Conservation (phyloP, 1,140 invertebrate genomes). For the Rhagoletis pomonella region DNA sequence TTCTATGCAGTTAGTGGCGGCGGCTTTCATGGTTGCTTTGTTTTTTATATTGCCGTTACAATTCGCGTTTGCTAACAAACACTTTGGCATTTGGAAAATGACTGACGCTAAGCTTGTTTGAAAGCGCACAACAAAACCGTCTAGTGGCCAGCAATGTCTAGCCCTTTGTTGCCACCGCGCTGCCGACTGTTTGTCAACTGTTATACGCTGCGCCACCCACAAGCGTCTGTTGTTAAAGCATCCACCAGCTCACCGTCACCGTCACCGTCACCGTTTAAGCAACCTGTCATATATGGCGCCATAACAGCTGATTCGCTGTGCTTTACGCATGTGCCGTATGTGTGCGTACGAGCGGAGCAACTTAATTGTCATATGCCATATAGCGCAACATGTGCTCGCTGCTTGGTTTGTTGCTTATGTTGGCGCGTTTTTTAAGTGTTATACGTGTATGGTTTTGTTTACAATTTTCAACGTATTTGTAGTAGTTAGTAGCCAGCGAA, state of each 20-base stretch:
- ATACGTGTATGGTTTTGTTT: conserved; percentile 16
- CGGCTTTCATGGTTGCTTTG: not conserved
- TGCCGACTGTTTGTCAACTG: not conserved
- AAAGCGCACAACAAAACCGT: conserved; percentile 29
- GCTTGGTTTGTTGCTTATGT: not conserved
- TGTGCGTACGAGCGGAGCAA: not conserved
- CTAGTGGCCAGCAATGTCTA: not conserved
- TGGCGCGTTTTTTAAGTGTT: conserved; percentile 16
- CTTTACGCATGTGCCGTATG: conserved; percentile 11
- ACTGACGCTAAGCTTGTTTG: not conserved
- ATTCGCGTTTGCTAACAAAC: conserved; percentile 25
- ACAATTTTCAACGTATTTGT: not conserved
- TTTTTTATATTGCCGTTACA: not conserved
- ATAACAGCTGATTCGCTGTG: not conserved
- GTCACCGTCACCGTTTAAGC: not conserved
- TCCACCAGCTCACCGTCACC: not conserved
- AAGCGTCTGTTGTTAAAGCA: not conserved
- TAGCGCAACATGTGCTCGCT: not conserved
- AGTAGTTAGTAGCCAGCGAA: not conserved
- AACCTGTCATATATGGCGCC: not conserved
- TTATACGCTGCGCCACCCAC: conserved; percentile 16
- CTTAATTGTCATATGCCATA: not conserved
- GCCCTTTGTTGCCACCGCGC: not conserved
- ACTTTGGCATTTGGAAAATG: conserved; percentile 35
- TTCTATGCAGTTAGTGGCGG: not conserved